Conservation (phyloP, 2,797 vertebrate species). For the Pitangus sulphuratus region DNA sequence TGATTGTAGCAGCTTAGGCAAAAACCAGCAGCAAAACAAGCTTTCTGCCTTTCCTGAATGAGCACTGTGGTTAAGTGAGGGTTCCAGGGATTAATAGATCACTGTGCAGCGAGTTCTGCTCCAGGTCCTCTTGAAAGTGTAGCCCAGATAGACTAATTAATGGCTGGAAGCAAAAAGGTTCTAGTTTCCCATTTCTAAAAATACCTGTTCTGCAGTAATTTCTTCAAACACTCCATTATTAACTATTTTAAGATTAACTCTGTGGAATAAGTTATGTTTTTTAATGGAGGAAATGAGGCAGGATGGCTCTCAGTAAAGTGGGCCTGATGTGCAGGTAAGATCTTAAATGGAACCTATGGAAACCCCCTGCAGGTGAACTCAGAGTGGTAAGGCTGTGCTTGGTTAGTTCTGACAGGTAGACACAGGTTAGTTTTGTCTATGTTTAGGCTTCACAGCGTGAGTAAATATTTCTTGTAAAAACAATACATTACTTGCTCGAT, state of each 20-base stretch:
- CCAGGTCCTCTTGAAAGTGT: not conserved
- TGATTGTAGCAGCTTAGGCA: not conserved
- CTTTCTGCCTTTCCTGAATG: not conserved
- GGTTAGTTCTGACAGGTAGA: not conserved
- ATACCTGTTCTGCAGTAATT: constrained; percentile 27
- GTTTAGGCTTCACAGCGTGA: not conserved
- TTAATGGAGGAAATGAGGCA: not conserved
- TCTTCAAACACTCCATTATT: not conserved
- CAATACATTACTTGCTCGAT: not conserved
- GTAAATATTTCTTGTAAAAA: constrained; percentile 12
- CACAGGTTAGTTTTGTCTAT: not conserved
- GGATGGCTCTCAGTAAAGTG: not conserved
- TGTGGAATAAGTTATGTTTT: not conserved
- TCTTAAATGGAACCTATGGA: not conserved
- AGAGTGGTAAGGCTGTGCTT: not conserved
- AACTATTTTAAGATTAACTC: not conserved
- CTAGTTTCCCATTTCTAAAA: constrained; percentile 27
- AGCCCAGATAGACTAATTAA: constrained; percentile 36
- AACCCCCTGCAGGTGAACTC: not conserved
- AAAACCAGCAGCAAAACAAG: not conserved
- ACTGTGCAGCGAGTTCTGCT: not conserved
- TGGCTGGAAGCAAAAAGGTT: constrained; percentile 16
- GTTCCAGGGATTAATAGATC: constrained; percentile 8
- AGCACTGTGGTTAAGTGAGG: not conserved
- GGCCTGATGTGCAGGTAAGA: not conserved